Percentiles rank a stretch among this genome's conserved stretches.
phyloP scores from a whole-genome alignment of 2,797 vertebrate species.

The Protonibea diacanthus region DNA sequence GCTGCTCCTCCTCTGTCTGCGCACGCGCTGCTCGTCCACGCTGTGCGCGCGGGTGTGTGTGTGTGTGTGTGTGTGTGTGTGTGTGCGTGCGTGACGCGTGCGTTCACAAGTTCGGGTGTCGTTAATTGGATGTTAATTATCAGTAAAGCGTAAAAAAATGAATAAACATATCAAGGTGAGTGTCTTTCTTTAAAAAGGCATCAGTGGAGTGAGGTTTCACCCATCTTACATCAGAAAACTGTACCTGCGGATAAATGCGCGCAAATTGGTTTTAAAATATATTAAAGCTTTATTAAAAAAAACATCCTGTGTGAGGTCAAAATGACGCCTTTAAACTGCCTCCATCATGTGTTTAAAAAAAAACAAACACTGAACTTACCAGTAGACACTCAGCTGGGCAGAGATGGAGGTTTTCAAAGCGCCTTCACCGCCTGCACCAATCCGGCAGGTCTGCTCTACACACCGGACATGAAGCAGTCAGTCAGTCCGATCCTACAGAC shows the following conservation, averaged over 20 bases:
- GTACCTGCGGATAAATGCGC: background rate
- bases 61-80: conserved; percentile 8
- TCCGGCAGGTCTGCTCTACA: conserved; percentile 41
- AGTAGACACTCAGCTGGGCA: conserved; percentile 43
- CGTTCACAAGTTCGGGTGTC: conserved; percentile 55
- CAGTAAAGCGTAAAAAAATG: background rate
- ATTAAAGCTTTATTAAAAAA: background rate
- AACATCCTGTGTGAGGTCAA: background rate
- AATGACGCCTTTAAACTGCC: conserved; percentile 17
- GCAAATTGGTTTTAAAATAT: background rate
- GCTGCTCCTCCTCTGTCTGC: conserved; percentile 19
- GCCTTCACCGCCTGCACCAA: conserved; percentile 44
- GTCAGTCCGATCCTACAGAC: conserved; percentile 40
- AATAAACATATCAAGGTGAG: fast-evolving
- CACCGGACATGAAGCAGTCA: conserved; percentile 36
- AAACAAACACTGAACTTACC: conserved; percentile 75
- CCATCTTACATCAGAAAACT: conserved; percentile 30
- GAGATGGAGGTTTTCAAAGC: conserved; percentile 62
- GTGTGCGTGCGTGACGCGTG: conserved; percentile 21
- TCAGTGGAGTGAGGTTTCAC: conserved; percentile 19
- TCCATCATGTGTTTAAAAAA: conserved; percentile 18
- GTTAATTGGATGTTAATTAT: background rate
- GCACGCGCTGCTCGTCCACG: conserved; percentile 49
- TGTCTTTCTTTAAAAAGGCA: background rate
- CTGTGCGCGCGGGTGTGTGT: conserved; percentile 16